Evolutionary conservation across 1,140 invertebrate genomes (phyloP).

Genomic region (Lepidurus arcticus): DNA sequence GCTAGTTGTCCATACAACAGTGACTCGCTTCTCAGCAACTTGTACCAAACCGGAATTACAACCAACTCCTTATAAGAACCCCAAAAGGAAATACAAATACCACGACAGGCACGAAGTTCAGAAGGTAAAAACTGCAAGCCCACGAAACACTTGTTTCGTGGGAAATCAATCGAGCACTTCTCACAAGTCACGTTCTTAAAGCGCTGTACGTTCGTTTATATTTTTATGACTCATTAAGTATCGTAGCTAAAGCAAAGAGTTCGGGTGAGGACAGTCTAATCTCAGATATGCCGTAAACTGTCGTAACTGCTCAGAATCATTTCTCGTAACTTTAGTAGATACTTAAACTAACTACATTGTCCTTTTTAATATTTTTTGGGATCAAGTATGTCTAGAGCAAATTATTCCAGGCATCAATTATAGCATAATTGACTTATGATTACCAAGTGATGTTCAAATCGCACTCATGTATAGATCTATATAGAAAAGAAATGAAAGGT

Average conservation of each 20-base stretch:
- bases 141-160: not conserved
- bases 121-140: not conserved
- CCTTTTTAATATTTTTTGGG: not conserved
- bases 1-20: not conserved
- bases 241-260: too few relatives aligned
- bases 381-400: too few relatives aligned
- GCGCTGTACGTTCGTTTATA: not conserved
- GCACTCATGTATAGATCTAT: not conserved
- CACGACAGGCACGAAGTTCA: not conserved
- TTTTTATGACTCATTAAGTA: not conserved
- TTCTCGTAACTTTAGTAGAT: not conserved
- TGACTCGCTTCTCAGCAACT: not conserved
- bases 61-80: not conserved
- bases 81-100: not conserved
- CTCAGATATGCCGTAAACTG: not conserved
- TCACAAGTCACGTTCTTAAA: not conserved
- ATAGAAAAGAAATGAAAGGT: not conserved
- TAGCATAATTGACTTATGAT: not conserved
- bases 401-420: too few relatives aligned
- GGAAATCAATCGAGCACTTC: slow-evolving; percentile 2
- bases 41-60: not conserved
- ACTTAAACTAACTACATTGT: not conserved
- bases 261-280: not conserved
- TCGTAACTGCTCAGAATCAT: not conserved
- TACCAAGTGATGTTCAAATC: not conserved